These are phyloP conservation scores for Campaea margaritaria DNA, from an alignment of 2,888 invertebrate genomes.

Conservation along the genomic window DNA sequence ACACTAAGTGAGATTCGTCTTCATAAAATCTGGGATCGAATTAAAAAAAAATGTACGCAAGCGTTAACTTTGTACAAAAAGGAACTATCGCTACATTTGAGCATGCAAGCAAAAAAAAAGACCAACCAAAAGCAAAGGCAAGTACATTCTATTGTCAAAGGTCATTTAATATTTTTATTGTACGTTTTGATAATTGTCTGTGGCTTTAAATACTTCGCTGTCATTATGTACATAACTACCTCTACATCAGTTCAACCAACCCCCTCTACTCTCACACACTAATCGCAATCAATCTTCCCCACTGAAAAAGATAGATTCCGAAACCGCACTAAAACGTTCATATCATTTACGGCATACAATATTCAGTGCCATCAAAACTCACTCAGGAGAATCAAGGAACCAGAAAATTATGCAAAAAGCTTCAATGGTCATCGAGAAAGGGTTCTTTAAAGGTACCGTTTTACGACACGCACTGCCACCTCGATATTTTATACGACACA, in stretches of 20 bases:
- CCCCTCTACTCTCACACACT: constrained; percentile 3
- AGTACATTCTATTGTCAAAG: no score
- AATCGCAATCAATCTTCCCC: constrained; percentile 31
- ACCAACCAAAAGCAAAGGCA: no score
- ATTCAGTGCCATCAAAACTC: constrained; percentile 42
- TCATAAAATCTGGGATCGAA: no score
- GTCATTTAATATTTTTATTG: no score
- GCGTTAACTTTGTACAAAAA: no score
- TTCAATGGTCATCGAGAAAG: constrained; percentile 64
- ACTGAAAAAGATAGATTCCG: constrained; percentile 31
- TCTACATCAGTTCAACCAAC: background rate
- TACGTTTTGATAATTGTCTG: no score
- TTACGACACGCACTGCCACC: constrained; percentile 56
- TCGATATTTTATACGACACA: constrained; percentile 60
- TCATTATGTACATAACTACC: no score
- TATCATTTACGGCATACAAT: constrained; percentile 32
- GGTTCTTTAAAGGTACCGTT: constrained; percentile 44
- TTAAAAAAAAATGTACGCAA: no score
- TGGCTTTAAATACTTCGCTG: no score
- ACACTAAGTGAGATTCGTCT: no score
- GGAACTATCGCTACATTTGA: no score
- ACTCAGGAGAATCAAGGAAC: constrained; percentile 68
- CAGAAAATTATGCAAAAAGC: constrained; percentile 78
- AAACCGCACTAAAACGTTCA: constrained; percentile 30
- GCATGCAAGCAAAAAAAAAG: no score